These are phyloP conservation scores for Ligdia adustata DNA, from an alignment of 2,888 invertebrate species.

Conservation along the genomic window DNA sequence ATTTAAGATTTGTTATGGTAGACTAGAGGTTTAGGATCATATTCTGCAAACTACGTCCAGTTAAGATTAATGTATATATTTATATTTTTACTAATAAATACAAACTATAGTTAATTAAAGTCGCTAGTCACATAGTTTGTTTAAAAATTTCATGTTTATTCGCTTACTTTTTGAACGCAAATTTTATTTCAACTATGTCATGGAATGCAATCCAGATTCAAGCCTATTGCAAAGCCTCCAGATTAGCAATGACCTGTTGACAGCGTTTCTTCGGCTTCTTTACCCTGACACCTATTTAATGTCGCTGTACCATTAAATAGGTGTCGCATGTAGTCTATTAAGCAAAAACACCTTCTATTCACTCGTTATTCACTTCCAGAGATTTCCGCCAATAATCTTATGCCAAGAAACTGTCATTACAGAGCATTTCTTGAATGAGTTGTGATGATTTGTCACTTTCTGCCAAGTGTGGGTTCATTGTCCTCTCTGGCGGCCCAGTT, in stretches of 20 bases:
- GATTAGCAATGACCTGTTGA: neutral
- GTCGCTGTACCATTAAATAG: no score
- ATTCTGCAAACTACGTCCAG: no score
- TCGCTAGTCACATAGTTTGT: no score
- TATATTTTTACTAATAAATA: no score
- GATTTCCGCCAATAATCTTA: neutral
- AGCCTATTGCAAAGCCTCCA: neutral
- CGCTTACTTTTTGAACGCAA: no score
- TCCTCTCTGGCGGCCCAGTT: slow-evolving; percentile 25
- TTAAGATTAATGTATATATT: no score
- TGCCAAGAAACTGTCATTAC: slow-evolving; percentile 11
- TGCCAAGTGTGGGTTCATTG: slow-evolving; percentile 42
- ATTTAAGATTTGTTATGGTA: no score
- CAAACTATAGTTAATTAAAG: no score
- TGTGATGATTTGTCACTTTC: slow-evolving; percentile 29
- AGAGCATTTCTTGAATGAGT: slow-evolving; percentile 14
- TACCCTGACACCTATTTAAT: slow-evolving; percentile 3
- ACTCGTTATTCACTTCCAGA: neutral
- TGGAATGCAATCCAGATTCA: neutral
- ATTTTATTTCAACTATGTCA: no score
- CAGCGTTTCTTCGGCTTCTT: slow-evolving; percentile 13
- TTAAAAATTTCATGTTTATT: no score
- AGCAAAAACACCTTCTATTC: neutral
- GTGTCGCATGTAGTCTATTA: neutral
- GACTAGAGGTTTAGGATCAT: no score